Base-by-base conservation (phyloP, 2,888 invertebrate species). In the Brachycybe producta region DNA sequence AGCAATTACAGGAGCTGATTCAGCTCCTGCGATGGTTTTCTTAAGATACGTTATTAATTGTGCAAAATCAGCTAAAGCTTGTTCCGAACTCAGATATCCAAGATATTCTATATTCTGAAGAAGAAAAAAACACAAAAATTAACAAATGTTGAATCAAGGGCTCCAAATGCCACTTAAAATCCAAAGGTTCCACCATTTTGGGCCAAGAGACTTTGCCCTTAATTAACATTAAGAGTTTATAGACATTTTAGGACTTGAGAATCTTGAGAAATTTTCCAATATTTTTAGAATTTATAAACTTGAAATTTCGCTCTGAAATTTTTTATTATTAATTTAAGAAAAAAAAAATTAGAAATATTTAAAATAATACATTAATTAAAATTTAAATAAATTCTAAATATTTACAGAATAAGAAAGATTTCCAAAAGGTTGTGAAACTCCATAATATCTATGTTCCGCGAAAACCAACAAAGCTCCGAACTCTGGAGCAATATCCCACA, bases 401-500 rank as follows among this genome's bases (percentile, higher is more conserved):
- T 28, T 42, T 58, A 70, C 70, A 58, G 64, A 58, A 49, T 62
- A 71, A 0, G 90, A 84, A 39, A 77, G 72, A 60, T 84, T 79
- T 3, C 87, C 90, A 67, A 82, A 92, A 0, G 97, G 95, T 69
- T 87, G 63, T 0, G 92, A 87, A 54, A 76, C 69, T 2, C 95
- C 97, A 67, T 97, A 97, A 65, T 88, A 97, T 68, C 97, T 79
- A 69, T 97, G 97, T 64, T 97, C 97, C 8, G 90, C 92, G 68
- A 92, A 94, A 1, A 92, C 76, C 5, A 97, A 62, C 58, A 84
- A 70, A 0, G 94, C 94, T 39, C 74, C 73, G 63, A 86, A 84
- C 58, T 79, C 70, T 3, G 75, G 70, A 0, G 91, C 94, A 56
- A 82, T 78, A 48, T 95, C 91, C 85, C 87, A 95, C 74, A 97